phyloP scores from a whole-genome alignment of 2,113 vertebrate species.

The Hippocampus comes region DNA sequence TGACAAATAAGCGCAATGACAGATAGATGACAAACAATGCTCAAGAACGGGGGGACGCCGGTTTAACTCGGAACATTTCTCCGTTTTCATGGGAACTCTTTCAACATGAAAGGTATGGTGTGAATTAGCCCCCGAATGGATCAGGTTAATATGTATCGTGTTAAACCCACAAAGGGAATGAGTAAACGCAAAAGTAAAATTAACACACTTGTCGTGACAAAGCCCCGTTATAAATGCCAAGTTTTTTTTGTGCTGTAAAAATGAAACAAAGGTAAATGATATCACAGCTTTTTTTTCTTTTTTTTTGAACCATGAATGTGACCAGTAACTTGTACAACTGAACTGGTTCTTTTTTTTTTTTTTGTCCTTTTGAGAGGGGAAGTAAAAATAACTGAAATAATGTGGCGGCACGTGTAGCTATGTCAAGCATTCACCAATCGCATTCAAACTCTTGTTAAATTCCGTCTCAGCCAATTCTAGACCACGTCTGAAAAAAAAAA shows the following conservation, averaged over 20 bases:
- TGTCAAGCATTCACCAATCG: too few species aligned
- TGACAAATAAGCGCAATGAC: slow-evolving; percentile 16
- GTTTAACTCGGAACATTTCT: background rate
- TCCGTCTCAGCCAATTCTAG: too few species aligned
- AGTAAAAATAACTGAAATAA: too few species aligned
- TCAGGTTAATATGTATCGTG: background rate
- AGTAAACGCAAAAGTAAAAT: background rate
- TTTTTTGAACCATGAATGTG: too few species aligned
- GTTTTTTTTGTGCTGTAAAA: background rate
- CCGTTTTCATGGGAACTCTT: background rate
- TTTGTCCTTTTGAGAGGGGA: too few species aligned
- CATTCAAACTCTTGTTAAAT: background rate
- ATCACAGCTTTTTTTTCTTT: too few species aligned
- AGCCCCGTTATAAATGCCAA: background rate
- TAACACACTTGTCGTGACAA: too few species aligned
- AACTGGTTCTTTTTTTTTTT: too few species aligned
- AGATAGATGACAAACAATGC: slow-evolving; percentile 1
- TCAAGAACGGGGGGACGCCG: background rate
- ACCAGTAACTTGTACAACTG: too few species aligned
- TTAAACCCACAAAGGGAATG: background rate
- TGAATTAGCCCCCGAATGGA: background rate
- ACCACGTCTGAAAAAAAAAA: too few species aligned
- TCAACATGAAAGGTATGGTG: background rate
- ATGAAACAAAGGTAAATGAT: too few species aligned
- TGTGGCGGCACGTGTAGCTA: too few species aligned